Evolutionary conservation across 2,797 vertebrate genomes (phyloP), one percentile per base, ranked within the genome.

Genomic region (Muraenolepis orangiensis): DNA sequence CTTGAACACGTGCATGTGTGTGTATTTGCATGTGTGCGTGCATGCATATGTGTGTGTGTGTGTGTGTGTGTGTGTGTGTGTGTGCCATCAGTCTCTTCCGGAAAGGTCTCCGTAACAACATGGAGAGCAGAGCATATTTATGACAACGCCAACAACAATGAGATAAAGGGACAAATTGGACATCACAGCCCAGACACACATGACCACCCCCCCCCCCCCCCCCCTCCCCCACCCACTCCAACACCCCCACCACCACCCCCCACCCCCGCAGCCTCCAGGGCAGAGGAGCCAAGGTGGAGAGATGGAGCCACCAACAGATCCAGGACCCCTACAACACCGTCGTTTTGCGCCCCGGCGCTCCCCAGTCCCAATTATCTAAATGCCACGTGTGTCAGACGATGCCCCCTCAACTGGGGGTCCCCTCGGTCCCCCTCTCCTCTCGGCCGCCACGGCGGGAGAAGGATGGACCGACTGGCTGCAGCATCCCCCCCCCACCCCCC

Each of bases 101-200:
- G 57, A 76, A 36, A 82, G 70, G 57, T 66, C 70, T 70, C 16
- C 1, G 57, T 29, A 38, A 68, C 77, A 71, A 42, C 23, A 66
- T 80, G 71, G 78, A 78, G 74, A 80, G 76, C 61, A 66, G 69
- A 75, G 75, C 14, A 66, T 32, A 73, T 66, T 75, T 82, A 81
- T 29, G 78, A 84, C 8, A 76, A 42, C 72, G 74, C 72, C 79
- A 70, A 81, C n/a, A n/a, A n/a, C 20, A 82, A 78, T 51, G 77
- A 83, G 83, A 87, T 81, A 80, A 85, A 87, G 64, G 11, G 87
- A 87, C 89, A 90, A 92, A 92, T 91, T 90, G 87, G 89, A 80
- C 87, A 79, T 71, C 74, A 82, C 88, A 79, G 82, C 85, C 86
- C 80, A 31, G 80, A 78, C 82, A 82, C 78, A 72, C 8, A 13